Base-by-base conservation (phyloP, 2,113 vertebrate species). In the Marmota flaviventris region DNA sequence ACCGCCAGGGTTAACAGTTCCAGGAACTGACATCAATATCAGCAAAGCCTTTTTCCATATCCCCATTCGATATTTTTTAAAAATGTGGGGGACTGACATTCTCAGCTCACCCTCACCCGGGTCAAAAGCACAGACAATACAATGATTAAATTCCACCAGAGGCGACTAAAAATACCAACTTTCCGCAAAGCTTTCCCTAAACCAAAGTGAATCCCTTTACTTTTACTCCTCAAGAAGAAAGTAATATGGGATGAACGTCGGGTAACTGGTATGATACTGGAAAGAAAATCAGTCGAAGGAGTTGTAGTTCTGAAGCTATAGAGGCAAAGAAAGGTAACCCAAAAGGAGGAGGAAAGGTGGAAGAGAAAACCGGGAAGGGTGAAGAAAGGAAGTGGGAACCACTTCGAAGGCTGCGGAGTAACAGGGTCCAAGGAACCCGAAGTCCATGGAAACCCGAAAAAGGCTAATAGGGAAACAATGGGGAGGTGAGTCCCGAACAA, bases 391-490 rank as follows among this genome's bases (percentile, higher is more conserved):
- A 82, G 56, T 37, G 51, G 84, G 16, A 45, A 67, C 61, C 65
- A 3, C 81, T 79, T 61, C 73, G 8, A 65, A 79, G 70, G 25
- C 5, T 61, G 93, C 51, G 1, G 73, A 86, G 42, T 22, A 20
- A 65, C 7, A 34, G 69, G 76, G 34, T 69, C 65, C 84, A 72
- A 45, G 20, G 17, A 82, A 56, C n/a, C 67, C 2, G 79, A 76
- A 70, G 58, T 75, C 82, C 32, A 51, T 48, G 29, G 79, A 85
- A 96, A 39, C 39, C 95, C 63, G 29, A 58, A 61, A 39, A 8
- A 5, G 32, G 72, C 84, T 78, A 11, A n/a, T 0, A 67, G 61
- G 84, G 82, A 84, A 89, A 97, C 95, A 97, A 97, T 96, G 93
- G 94, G 94, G 53, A 79, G 32, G 6, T 3, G 90, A 78, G 94